Base-by-base conservation (phyloP, 2,797 vertebrate genomes). In the Acanthopagrus latus region DNA sequence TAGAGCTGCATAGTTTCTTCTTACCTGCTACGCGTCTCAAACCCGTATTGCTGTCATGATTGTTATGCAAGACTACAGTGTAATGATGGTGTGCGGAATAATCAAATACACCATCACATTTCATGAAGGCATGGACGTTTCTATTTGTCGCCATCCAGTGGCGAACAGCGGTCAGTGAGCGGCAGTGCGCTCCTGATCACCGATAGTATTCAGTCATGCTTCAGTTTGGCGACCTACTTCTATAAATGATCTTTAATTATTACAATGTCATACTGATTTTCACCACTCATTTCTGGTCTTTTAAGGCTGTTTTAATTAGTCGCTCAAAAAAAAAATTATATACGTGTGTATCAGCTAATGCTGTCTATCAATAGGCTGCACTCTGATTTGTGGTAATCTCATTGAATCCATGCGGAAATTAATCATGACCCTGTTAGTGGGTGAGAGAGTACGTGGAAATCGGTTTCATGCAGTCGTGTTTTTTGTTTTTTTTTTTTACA, bases 1-100 rank as follows among this genome's bases (percentile, higher is more conserved):
- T 13, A 21, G 38, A 54, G 11, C 47, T 18, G 27, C 11, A 48
- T 9, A 33, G 56, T 66, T 66, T 72, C 11, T 41, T 27, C 91
- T 84, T 92, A 95, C 94, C 94, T 91, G 80, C 69, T 77, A 14
- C 29, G 81, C 78, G 84, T 75, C 64, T 90, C 89, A 93, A 67
- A 75, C 66, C 87, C 82, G 83, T 81, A 80, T 81, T 80, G 80
- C 72, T 88, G 87, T 89, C 95, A 95, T 95, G 88, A 86, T 92
- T 93, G 88, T 88, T 88, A 85, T 91, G 86, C 88, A 92, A 93
- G 90, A 92, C 93, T 91, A 84, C 87, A 89, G 85, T 71, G 80
- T 62, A 64, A 79, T 33, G 91, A 87, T 88, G 87, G 87, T 89
- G 89, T 76, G 75, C 88, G 85, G 89, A 90, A 92, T 90, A 92